These are phyloP conservation scores for Drosophila borborema DNA, from an alignment of 2,888 invertebrate species.

Conservation along the genomic window DNA sequence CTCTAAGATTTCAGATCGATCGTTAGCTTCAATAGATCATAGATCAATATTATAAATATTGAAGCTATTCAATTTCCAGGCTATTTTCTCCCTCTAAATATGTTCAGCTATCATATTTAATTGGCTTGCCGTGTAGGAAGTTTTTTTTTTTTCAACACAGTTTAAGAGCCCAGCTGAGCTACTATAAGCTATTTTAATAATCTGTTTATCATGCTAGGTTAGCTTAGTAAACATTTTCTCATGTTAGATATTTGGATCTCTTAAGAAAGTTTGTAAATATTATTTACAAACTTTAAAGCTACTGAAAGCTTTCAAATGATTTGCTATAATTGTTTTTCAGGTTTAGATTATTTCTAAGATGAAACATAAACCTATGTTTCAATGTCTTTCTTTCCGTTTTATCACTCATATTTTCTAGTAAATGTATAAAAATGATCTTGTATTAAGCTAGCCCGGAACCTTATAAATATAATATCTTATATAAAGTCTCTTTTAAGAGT, in stretches of 20 bases:
- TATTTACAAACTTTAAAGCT: background rate
- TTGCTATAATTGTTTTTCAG: too few species aligned
- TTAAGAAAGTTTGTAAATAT: background rate
- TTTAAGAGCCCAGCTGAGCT: background rate
- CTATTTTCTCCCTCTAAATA: background rate
- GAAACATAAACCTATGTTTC: too few species aligned
- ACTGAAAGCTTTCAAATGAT: background rate
- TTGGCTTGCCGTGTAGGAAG: too few species aligned
- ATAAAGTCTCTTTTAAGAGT: too few species aligned
- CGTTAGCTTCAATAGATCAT: background rate
- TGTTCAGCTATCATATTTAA: background rate
- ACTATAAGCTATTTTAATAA: background rate
- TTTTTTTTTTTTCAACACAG: too few species aligned
- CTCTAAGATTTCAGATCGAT: background rate
- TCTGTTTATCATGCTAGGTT: background rate
- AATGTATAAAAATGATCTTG: too few species aligned
- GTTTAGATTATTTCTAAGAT: too few species aligned
- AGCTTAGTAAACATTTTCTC: background rate
- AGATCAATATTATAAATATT: background rate
- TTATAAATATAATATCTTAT: too few species aligned
- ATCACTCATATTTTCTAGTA: too few species aligned
- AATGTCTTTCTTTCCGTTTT: too few species aligned
- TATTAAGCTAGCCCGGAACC: too few species aligned
- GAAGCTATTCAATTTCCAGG: background rate
- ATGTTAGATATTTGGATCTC: too few species aligned